phyloP scores from a whole-genome alignment of 1,140 invertebrate genomes.

The Rhagoletis zephyria region DNA sequence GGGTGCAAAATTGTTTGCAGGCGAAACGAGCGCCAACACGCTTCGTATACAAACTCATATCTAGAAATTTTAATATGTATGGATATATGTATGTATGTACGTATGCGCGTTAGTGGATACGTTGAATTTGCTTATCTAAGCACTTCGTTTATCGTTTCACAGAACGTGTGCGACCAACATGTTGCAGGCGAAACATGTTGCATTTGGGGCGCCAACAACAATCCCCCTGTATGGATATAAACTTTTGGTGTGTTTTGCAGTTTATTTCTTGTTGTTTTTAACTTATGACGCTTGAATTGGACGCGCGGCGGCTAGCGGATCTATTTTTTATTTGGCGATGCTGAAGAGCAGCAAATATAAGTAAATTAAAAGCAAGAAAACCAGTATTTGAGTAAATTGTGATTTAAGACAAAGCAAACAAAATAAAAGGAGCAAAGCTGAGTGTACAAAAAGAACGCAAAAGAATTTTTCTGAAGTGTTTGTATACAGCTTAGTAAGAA shows the following conservation, averaged over 20 bases:
- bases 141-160: not conserved
- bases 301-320: slow-evolving; percentile 30
- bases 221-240: slow-evolving; percentile 17
- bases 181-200: slow-evolving; percentile 28
- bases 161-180: not conserved
- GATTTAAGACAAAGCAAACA: not conserved
- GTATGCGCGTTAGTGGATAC: not conserved
- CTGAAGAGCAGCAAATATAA: not conserved
- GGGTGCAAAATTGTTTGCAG: no score
- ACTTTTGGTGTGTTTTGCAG: slow-evolving; percentile 47
- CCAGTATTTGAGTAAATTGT: not conserved
- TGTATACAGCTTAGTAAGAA: not conserved
- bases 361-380: slow-evolving; percentile 13
- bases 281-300: slow-evolving; percentile 28
- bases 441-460: slow-evolving; percentile 13
- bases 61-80: not conserved
- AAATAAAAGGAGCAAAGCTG: not conserved
- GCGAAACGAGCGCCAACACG: no score
- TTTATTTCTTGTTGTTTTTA: slow-evolving; percentile 49
- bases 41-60: no score
- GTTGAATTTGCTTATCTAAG: not conserved
- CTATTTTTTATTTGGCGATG: not conserved
- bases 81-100: not conserved
- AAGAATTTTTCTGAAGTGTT: slow-evolving; percentile 16
- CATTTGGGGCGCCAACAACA: slow-evolving; percentile 6